phyloP scores from a whole-genome alignment of 2,797 vertebrate genomes.

The Nasua narica region DNA sequence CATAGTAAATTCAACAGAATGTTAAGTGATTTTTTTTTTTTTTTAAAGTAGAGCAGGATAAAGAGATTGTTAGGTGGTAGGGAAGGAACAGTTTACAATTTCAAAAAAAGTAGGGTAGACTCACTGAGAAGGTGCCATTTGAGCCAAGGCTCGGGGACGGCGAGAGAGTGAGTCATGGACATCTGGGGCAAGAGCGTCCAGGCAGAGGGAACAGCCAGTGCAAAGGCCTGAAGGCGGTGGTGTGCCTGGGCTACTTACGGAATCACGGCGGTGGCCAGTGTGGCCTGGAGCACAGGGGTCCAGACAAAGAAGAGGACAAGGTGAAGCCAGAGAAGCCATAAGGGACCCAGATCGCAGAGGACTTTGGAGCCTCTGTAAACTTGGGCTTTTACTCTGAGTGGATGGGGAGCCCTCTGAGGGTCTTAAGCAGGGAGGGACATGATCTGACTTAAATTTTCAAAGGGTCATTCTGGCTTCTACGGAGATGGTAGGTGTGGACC shows the following conservation, averaged over 20 bases:
- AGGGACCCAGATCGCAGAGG: not conserved
- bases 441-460: not conserved
- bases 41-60: not conserved
- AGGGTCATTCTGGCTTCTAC: not conserved
- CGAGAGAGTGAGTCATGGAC: not conserved
- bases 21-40: not conserved
- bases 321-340: not conserved
- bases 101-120: not conserved
- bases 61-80: not conserved
- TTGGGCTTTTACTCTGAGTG: not conserved
- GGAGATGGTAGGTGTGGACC: not conserved
- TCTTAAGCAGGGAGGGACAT: not conserved
- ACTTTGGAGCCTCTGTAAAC: not conserved
- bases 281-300: not conserved
- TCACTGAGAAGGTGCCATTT: not conserved
- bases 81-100: not conserved
- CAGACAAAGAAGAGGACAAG: not conserved
- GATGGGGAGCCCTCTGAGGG: not conserved
- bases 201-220: not conserved
- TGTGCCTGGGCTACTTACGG: not conserved
- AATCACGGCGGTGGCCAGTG: accelerated
- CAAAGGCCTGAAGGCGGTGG: not conserved
- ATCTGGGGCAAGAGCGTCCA: not conserved
- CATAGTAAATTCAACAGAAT: not conserved
- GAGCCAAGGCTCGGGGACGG: not conserved